These are phyloP conservation scores for Patella pellucida DNA, from an alignment of 2,888 invertebrate genomes.

Conservation along the genomic window DNA sequence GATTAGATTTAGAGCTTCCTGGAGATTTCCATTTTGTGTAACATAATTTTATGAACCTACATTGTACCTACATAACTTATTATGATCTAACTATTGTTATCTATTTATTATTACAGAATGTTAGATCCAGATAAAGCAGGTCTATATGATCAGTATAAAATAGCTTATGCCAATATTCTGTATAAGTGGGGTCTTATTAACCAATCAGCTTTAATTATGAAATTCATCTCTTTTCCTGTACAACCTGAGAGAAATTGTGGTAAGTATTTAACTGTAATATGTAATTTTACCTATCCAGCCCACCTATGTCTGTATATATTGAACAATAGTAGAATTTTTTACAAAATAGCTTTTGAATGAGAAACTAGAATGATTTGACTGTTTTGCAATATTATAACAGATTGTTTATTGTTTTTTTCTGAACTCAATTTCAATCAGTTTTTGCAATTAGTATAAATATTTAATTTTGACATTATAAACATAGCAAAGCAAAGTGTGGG, in stretches of 20 bases:
- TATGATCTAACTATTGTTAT: background rate
- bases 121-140: constrained; percentile 74
- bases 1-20: background rate
- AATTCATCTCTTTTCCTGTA: constrained; percentile 57
- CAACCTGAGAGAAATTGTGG: background rate
- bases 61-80: background rate
- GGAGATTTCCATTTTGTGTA: background rate
- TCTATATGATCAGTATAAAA: constrained; percentile 87
- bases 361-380: no score
- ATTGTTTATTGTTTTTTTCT: no score
- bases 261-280: background rate
- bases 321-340: no score
- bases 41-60: background rate
- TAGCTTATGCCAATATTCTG: constrained; percentile 89
- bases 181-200: constrained; percentile 87
- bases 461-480: no score
- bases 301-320: no score
- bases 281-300: background rate
- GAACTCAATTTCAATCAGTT: no score
- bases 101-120: constrained; percentile 53
- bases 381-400: no score
- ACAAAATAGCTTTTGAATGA: no score
- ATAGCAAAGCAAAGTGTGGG: no score
- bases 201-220: constrained; percentile 83
- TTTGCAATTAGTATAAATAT: no score